These are phyloP conservation scores for Gymnarchus niloticus DNA, from an alignment of 2,113 vertebrate species.

Conservation along the genomic window DNA sequence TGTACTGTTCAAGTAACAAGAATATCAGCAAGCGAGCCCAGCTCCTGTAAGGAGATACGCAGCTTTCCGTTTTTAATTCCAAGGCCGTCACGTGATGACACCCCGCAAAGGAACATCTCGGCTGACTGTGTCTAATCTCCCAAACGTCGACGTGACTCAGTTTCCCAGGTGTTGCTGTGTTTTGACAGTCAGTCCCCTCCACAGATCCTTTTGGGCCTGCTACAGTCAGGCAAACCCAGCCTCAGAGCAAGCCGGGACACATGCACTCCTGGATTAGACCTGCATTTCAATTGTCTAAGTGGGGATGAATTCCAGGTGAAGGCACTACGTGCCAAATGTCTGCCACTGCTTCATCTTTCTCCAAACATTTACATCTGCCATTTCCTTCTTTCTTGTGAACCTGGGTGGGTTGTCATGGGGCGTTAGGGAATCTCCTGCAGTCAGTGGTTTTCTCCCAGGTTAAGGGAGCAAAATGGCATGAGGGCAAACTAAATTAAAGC, in stretches of 20 bases:
- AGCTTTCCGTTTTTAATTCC: neutral
- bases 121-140: neutral
- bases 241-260: constrained; percentile 51
- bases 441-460: neutral
- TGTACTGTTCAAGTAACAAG: constrained; percentile 2
- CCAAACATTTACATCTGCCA: neutral
- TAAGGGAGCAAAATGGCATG: neutral
- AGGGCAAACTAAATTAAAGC: neutral
- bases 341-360: constrained; percentile 21
- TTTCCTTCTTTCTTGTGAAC: neutral
- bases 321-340: constrained; percentile 25
- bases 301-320: constrained; percentile 23
- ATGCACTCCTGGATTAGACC: constrained; percentile 32
- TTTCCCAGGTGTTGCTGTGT: constrained; percentile 44
- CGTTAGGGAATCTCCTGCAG: neutral
- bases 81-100: neutral
- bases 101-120: neutral
- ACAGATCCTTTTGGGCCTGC: neutral
- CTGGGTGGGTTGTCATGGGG: neutral
- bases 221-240: neutral
- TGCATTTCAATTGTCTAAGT: constrained; percentile 30
- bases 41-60: neutral
- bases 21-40: neutral
- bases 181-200: constrained; percentile 46
- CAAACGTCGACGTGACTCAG: constrained; percentile 46